phyloP scores from a whole-genome alignment of 2,888 invertebrate species.

The Tuberolachnus salignus region DNA sequence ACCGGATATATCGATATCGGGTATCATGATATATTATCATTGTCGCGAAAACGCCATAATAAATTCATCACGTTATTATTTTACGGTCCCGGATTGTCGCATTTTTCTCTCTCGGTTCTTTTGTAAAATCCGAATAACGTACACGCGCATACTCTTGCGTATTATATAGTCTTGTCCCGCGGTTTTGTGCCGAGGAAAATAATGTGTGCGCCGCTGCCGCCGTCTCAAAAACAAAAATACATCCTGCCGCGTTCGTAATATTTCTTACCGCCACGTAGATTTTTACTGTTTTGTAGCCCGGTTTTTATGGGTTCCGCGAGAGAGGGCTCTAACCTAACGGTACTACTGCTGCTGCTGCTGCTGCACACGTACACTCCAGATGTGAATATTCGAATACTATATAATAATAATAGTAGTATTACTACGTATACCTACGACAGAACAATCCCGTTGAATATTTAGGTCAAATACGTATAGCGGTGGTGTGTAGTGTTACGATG shows the following conservation, averaged over 20 bases:
- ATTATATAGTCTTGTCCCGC: neutral
- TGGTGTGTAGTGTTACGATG: neutral
- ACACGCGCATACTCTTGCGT: too few species aligned
- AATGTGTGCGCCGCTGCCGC: too few species aligned
- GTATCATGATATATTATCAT: neutral
- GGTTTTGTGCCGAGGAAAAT: conserved; percentile 12
- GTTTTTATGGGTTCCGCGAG: conserved; percentile 45
- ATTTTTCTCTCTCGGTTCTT: neutral
- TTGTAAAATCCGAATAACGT: neutral
- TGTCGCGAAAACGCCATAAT: neutral
- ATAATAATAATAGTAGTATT: too few species aligned
- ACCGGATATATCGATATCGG: neutral
- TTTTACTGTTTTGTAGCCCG: conserved; percentile 43
- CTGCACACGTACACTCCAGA: conserved; percentile 9
- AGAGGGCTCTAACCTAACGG: conserved; percentile 50
- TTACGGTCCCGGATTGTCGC: neutral
- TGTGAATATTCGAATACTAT: neutral
- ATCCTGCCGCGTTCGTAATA: conserved; percentile 9
- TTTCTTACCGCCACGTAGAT: conserved; percentile 37
- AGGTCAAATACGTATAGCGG: conserved; percentile 17
- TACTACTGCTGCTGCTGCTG: neutral
- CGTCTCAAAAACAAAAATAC: conserved; percentile 25
- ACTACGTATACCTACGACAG: neutral
- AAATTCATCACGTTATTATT: neutral
- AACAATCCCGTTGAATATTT: conserved; percentile 48